Conservation (phyloP, 2,797 vertebrate genomes). For the Acrocephalus scirpaceus region DNA sequence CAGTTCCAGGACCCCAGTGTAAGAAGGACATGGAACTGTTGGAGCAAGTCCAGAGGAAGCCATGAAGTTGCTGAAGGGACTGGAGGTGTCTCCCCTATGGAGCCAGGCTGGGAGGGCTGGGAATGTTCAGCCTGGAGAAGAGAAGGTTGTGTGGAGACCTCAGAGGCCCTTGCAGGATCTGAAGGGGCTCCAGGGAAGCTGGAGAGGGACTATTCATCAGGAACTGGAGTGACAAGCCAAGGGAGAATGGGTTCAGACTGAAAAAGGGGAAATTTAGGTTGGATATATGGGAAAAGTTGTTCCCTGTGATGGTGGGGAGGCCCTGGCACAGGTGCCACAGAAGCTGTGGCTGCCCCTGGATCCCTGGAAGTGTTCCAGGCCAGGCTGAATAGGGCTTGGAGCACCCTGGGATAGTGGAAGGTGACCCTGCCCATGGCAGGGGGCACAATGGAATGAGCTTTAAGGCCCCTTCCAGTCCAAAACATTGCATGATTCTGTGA, state of each 20-base stretch:
- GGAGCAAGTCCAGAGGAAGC: not conserved
- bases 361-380: not conserved
- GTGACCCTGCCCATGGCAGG: not conserved
- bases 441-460: not conserved
- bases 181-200: not conserved
- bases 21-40: not conserved
- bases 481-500: not conserved
- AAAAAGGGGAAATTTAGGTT: not conserved
- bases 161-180: not conserved
- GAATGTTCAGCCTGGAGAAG: not conserved
- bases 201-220: not conserved
- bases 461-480: not conserved
- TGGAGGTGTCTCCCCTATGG: not conserved
- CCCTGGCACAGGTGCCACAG: not conserved
- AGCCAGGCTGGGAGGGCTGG: not conserved
- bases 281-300: not conserved
- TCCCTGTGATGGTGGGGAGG: not conserved
- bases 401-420: accelerated
- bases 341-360: not conserved
- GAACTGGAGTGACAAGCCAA: not conserved
- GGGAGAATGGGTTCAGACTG: not conserved
- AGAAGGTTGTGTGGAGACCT: not conserved
- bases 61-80: accelerated
- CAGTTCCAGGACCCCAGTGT: not conserved
- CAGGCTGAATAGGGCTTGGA: accelerated